phyloP scores from a whole-genome alignment of 2,113 vertebrate genomes.

The Thunnus maccoyii region DNA sequence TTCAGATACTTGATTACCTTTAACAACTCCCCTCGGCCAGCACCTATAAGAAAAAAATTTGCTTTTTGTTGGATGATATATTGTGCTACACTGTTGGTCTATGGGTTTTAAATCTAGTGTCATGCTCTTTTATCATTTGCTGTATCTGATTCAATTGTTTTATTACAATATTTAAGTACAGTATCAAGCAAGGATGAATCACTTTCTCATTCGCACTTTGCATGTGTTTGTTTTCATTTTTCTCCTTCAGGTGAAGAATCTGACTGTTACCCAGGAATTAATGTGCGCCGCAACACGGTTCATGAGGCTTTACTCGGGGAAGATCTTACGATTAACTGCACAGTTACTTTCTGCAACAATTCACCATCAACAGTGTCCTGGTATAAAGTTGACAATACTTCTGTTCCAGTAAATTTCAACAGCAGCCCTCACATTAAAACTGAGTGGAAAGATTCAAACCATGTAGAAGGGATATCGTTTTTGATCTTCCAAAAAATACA shows the following conservation, averaged over 20 bases:
- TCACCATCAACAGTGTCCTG: slow-evolving; percentile 47
- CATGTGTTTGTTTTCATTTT: slow-evolving; percentile 6
- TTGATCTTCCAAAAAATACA: slow-evolving; percentile 57
- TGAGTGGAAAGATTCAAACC: accelerated
- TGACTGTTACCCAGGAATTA: neutral
- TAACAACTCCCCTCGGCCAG: neutral
- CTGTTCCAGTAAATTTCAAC: neutral
- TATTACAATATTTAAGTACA: too few species aligned
- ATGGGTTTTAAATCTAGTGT: too few species aligned
- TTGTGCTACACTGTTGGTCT: too few species aligned
- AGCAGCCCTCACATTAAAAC: slow-evolving; percentile 2
- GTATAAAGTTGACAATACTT: slow-evolving; percentile 11
- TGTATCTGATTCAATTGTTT: neutral
- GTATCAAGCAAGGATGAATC: neutral
- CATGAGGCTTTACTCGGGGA: accelerated
- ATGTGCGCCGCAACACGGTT: accelerated
- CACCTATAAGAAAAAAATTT: too few species aligned
- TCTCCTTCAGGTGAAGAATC: slow-evolving; percentile 40
- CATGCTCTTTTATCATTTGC: neutral
- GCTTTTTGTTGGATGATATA: too few species aligned
- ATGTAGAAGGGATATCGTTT: accelerated
- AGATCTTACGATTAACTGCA: slow-evolving; percentile 64
- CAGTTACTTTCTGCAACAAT: neutral
- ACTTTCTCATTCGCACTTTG: neutral
- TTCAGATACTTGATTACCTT: neutral